A percentile compares a stretch with the other conserved stretches of the same genome.
Evolutionary conservation across 2,888 invertebrate genomes (phyloP).

Genomic region (Epirrita christyi): DNA sequence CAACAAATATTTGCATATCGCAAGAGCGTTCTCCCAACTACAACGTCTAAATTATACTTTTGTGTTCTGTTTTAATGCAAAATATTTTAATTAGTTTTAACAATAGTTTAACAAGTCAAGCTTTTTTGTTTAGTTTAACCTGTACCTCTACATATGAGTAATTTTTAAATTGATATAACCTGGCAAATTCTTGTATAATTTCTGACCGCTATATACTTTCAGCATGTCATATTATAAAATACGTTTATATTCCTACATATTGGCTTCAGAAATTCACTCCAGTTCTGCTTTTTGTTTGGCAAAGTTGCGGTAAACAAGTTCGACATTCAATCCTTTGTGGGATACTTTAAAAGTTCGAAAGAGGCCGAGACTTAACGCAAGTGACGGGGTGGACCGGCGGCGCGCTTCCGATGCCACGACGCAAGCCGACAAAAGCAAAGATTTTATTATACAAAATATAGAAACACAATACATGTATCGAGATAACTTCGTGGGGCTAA

Average conservation of each 20-base stretch:
- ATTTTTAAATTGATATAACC: too few relatives aligned
- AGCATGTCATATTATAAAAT: background rate
- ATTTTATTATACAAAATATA: conserved; percentile 54
- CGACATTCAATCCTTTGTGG: conserved; percentile 79
- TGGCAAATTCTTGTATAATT: too few relatives aligned
- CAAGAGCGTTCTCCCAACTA: conserved; percentile 24
- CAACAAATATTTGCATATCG: conserved; percentile 29
- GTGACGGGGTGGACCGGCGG: conserved; percentile 51
- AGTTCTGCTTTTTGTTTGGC: conserved; percentile 67
- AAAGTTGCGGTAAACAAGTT: conserved; percentile 76
- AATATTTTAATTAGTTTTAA: too few relatives aligned
- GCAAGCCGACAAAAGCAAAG: conserved; percentile 46
- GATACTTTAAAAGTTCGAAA: conserved; percentile 70
- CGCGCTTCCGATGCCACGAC: conserved; percentile 38
- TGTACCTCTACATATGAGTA: too few relatives aligned
- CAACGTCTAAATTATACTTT: conserved; percentile 5
- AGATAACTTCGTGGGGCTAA: conserved; percentile 28
- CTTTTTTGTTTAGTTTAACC: too few relatives aligned
- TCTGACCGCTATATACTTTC: conserved; percentile 11
- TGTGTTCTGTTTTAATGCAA: conserved; percentile 11
- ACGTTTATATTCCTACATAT: conserved; percentile 42
- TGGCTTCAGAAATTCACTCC: conserved; percentile 62
- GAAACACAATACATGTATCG: conserved; percentile 30
- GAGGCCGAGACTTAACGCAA: conserved; percentile 52
- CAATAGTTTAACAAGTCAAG: too few relatives aligned